These are phyloP conservation scores for Scaptomyza graminum DNA, from an alignment of 1,140 invertebrate genomes.

Conservation along the genomic window DNA sequence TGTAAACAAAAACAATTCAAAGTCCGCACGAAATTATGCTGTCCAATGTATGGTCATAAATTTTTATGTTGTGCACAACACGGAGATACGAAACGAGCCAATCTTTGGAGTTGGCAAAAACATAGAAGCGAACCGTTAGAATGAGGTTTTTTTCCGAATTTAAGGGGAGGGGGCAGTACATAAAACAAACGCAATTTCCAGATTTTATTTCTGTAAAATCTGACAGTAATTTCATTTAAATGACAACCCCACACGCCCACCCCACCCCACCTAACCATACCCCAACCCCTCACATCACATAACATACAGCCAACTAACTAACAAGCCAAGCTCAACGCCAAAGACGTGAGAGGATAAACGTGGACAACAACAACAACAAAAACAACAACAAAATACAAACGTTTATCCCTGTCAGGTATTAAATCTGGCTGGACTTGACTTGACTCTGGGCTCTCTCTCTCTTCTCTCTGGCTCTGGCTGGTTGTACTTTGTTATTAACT, in stretches of 20 bases:
- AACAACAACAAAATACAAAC: slow-evolving; percentile 31
- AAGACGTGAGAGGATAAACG: slow-evolving; percentile 29
- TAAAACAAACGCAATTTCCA: slow-evolving; percentile 75
- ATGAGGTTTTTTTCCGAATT: neutral
- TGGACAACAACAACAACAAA: slow-evolving; percentile 2
- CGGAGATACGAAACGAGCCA: slow-evolving; percentile 31
- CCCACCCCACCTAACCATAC: no score
- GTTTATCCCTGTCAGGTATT: slow-evolving; percentile 81
- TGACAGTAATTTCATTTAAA: slow-evolving; percentile 82
- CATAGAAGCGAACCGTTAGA: slow-evolving; percentile 27
- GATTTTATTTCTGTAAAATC: slow-evolving; percentile 80
- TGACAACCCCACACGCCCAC: slow-evolving; percentile 60
- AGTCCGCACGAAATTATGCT: slow-evolving; percentile 65
- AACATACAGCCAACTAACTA: slow-evolving; percentile 37
- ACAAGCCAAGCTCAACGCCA: slow-evolving; percentile 27
- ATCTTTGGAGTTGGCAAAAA: slow-evolving; percentile 26
- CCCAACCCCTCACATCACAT: neutral
- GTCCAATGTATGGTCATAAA: slow-evolving; percentile 74
- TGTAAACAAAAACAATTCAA: slow-evolving; percentile 43
- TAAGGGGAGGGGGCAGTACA: slow-evolving; percentile 51
- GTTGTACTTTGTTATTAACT: slow-evolving; percentile 81
- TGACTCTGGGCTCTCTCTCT: slow-evolving; percentile 24
- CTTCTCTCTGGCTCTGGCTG: slow-evolving; percentile 26
- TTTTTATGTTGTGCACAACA: slow-evolving; percentile 59
- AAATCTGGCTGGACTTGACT: slow-evolving; percentile 55